phyloP scores from a whole-genome alignment of 2,113 vertebrate species.

The Petaurus breviceps region DNA sequence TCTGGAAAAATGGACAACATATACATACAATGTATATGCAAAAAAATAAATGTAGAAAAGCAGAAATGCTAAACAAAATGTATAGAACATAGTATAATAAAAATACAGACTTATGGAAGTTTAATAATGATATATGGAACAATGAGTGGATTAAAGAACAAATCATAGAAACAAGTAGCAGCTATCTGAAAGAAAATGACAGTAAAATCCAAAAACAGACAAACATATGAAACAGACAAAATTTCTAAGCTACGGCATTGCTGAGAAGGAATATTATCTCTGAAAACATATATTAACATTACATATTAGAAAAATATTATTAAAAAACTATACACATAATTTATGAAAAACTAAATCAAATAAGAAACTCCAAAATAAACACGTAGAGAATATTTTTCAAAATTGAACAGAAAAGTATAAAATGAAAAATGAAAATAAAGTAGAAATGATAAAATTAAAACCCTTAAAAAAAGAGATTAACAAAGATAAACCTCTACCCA shows the following conservation, averaged over 20 bases:
- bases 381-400: not conserved
- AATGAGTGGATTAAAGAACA: not conserved
- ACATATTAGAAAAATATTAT: not conserved
- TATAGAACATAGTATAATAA: not conserved
- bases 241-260: not conserved
- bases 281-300: not conserved
- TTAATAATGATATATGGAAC: not conserved
- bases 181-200: not conserved
- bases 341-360: not conserved
- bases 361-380: not conserved
- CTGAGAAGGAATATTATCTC: not conserved
- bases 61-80: not conserved
- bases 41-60: not conserved
- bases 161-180: not conserved
- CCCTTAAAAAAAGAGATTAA: not conserved
- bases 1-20: not conserved
- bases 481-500: not conserved
- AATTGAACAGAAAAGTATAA: not conserved
- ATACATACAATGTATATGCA: not conserved
- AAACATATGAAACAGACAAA: not conserved
- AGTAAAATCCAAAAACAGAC: not conserved
- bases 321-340: not conserved
- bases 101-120: not conserved
- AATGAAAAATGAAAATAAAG: not conserved
- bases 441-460: not conserved